Evolutionary conservation across 2,888 invertebrate species (phyloP).

Genomic region (Lasioglossum figueresi): DNA sequence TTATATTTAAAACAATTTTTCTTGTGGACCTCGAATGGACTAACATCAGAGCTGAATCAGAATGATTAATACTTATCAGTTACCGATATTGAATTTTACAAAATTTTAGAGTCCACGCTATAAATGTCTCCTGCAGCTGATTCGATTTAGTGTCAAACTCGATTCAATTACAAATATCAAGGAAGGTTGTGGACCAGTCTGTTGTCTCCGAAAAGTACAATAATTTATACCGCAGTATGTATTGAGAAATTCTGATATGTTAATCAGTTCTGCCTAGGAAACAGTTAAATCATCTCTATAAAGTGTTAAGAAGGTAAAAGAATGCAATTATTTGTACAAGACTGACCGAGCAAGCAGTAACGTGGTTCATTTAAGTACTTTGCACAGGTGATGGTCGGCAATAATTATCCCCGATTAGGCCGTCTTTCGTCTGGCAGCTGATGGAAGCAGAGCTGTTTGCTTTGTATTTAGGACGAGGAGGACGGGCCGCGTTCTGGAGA

Average conservation of each 20-base stretch:
- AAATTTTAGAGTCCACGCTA: too few species aligned
- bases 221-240: too few species aligned
- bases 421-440: constrained; percentile 21
- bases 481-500: constrained; percentile 25
- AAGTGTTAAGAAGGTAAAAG: background rate
- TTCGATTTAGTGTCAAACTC: background rate
- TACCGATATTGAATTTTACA: too few species aligned
- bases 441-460: constrained; percentile 13
- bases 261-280: background rate
- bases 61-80: too few species aligned
- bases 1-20: background rate
- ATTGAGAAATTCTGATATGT: background rate
- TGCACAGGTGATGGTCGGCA: constrained; percentile 9
- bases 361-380: constrained; percentile 6
- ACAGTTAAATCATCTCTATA: background rate
- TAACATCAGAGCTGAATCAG: too few species aligned
- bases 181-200: background rate
- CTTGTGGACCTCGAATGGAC: too few species aligned
- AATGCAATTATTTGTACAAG: background rate
- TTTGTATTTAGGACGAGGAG: constrained; percentile 11
- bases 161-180: background rate
- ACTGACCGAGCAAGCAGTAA: background rate
- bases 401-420: constrained; percentile 42
- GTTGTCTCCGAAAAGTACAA: too few species aligned
- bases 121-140: too few species aligned